Percentiles rank a stretch among this genome's conserved stretches.
phyloP scores from a whole-genome alignment of 2,113 vertebrate species.

The Atractosteus spatula region DNA sequence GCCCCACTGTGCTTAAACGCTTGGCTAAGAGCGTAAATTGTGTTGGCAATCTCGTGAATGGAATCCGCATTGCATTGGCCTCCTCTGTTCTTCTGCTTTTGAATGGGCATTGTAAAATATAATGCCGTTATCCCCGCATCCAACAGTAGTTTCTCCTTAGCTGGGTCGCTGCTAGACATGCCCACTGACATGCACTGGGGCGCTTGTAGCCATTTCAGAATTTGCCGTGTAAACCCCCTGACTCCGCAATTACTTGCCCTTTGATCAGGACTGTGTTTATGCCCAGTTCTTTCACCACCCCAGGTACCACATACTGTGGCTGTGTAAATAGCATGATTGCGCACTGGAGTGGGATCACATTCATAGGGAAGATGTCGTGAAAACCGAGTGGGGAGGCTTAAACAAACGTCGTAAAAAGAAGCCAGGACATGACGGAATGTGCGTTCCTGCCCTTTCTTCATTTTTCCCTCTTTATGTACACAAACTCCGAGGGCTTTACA shows the following conservation, averaged over 20 bases:
- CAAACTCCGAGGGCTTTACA: neutral
- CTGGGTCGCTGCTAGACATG: slow-evolving; percentile 25
- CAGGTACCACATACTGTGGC: slow-evolving; percentile 12
- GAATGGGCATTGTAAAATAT: slow-evolving; percentile 50
- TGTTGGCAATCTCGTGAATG: slow-evolving; percentile 27
- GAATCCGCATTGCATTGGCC: slow-evolving; percentile 20
- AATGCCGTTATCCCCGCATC: slow-evolving; percentile 29
- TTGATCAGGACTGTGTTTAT: slow-evolving; percentile 45
- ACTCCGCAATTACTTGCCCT: slow-evolving; percentile 39
- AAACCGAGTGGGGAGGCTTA: neutral
- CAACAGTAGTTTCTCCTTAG: neutral
- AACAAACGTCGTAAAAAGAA: neutral
- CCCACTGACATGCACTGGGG: slow-evolving; percentile 29
- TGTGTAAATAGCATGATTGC: slow-evolving; percentile 2
- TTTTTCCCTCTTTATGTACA: neutral
- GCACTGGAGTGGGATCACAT: neutral
- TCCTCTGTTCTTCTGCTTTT: slow-evolving; percentile 30
- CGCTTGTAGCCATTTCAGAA: slow-evolving; percentile 22
- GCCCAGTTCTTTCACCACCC: slow-evolving; percentile 8
- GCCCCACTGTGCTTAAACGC: no score
- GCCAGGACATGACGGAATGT: neutral
- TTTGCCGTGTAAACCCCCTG: slow-evolving; percentile 35
- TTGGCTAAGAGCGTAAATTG: slow-evolving; percentile 38
- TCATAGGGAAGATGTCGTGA: slow-evolving; percentile 3
- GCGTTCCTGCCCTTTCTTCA: neutral